Conservation (phyloP, 1,140 invertebrate species). For the Mercenaria mercenaria region DNA sequence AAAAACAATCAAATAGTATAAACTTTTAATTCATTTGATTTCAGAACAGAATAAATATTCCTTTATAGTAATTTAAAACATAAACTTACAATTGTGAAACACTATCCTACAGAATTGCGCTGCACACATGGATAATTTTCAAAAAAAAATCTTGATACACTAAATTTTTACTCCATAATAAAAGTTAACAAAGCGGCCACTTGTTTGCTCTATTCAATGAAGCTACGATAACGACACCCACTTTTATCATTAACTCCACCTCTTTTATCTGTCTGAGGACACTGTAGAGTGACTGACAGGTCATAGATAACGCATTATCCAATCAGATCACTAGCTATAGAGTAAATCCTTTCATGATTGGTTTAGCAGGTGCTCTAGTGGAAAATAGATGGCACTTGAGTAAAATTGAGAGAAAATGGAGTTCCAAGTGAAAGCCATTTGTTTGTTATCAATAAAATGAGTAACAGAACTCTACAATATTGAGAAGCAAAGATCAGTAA, state of each 20-base stretch:
- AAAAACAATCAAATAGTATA: too few species aligned
- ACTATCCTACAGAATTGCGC: conserved; percentile 34
- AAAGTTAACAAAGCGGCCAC: conserved; percentile 43
- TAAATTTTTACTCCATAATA: conserved; percentile 44
- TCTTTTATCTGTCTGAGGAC: conserved; percentile 37
- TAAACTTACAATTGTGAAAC: conserved; percentile 53
- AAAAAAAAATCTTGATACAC: conserved; percentile 48
- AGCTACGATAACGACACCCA: neutral
- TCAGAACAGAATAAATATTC: too few species aligned
- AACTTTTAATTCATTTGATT: too few species aligned
- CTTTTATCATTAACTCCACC: conserved; percentile 24
- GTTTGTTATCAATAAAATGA: neutral
- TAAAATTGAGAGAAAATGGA: conserved; percentile 34
- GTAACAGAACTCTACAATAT: neutral
- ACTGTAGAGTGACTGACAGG: conserved; percentile 41
- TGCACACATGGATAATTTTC: conserved; percentile 53
- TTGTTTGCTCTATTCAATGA: conserved; percentile 53
- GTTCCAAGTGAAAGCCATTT: conserved; percentile 26
- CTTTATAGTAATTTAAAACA: neutral
- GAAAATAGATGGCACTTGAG: conserved; percentile 54
- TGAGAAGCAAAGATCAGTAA: conserved; percentile 8
- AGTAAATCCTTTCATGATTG: conserved; percentile 41
- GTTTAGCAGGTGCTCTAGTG: neutral
- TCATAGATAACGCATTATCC: conserved; percentile 9
- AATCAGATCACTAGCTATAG: conserved; percentile 32